phyloP scores from a whole-genome alignment of 2,113 vertebrate species.

The Festucalex cinctus region DNA sequence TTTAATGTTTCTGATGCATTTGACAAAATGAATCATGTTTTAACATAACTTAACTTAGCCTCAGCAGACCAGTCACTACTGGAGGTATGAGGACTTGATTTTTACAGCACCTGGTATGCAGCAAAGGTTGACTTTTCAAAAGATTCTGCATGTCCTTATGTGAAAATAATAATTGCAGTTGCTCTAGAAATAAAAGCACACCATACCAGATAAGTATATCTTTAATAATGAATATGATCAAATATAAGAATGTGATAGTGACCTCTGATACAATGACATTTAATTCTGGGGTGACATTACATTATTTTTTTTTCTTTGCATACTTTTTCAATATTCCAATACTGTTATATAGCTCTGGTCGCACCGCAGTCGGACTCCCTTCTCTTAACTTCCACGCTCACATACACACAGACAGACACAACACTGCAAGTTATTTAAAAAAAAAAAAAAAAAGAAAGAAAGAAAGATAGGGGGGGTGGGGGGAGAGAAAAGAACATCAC shows the following conservation, averaged over 20 bases:
- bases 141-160: too few species aligned
- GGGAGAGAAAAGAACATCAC: conserved; percentile 64
- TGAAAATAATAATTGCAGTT: background rate
- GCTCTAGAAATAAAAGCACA: background rate
- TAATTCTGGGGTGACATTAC: conserved; percentile 74
- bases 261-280: conserved; percentile 79
- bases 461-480: too few species aligned
- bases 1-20: too few species aligned
- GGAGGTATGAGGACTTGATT: too few species aligned
- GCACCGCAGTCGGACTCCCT: conserved; percentile 77
- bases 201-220: conserved; percentile 74
- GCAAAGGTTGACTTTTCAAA: too few species aligned
- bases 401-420: conserved; percentile 53
- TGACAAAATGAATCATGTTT: too few species aligned
- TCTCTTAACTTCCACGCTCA: conserved; percentile 60
- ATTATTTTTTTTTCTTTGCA: conserved; percentile 56
- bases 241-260: conserved; percentile 80
- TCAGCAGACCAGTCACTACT: too few species aligned
- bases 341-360: conserved; percentile 77
- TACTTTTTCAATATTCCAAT: conserved; percentile 80
- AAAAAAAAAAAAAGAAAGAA: conserved; percentile 44
- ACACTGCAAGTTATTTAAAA: conserved; percentile 79
- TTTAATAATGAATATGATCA: conserved; percentile 80
- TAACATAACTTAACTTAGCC: too few species aligned
- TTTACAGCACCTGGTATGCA: too few species aligned